Evolutionary conservation across 2,113 vertebrate species (phyloP), one percentile per base, ranked within the genome.

Genomic region (Toxostoma redivivum): DNA sequence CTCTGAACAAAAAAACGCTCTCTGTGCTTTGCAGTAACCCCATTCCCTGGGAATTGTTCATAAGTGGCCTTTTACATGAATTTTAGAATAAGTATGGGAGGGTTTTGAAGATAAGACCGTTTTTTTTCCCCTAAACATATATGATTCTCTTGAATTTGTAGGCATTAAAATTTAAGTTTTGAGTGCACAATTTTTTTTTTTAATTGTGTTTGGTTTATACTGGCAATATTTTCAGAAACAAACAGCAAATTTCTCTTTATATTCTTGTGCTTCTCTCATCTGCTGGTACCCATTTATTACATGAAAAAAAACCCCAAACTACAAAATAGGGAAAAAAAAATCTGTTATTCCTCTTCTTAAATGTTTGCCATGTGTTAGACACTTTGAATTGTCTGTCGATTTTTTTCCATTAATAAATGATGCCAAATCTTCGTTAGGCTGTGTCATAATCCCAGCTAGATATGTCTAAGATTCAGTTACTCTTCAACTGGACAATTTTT

Each of bases 141-240:
- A 14, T 45, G 10, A 45, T 91, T 7, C 12, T 37, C 10, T 62
- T 61, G 23, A 81, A 79, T 87, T 45, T 81, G 12, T 50, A 58
- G 21, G 25, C 2, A 24, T 30, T 50, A 42, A 15, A 19, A 58
- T 53, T 81, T n/a, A 42, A 64, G 5, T 47, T 83, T 60, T 21
- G 12, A 15, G 21, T 6, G 11, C 44, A 15, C 2, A 58, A 10
- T 45, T 50, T 60, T 45, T 51, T 56, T 57, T 37, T 5, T 5
- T 20, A 35, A 9, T 22, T 38, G 5, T 56, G 2, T 73, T 84
- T 0, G 0, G 28, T 76, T 80, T 71, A 23, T 54, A 51, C 15
- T 42, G 23, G 3, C 3, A 72, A 18, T 24, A 47, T 67, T 62
- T 33, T 57, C 25, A 62, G 40, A 79, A 85, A 33, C 6, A 78